Percentiles rank a stretch among this genome's conserved stretches.
Conservation (phyloP, 2,888 invertebrate species). For the Nomada ferruginata region DNA sequence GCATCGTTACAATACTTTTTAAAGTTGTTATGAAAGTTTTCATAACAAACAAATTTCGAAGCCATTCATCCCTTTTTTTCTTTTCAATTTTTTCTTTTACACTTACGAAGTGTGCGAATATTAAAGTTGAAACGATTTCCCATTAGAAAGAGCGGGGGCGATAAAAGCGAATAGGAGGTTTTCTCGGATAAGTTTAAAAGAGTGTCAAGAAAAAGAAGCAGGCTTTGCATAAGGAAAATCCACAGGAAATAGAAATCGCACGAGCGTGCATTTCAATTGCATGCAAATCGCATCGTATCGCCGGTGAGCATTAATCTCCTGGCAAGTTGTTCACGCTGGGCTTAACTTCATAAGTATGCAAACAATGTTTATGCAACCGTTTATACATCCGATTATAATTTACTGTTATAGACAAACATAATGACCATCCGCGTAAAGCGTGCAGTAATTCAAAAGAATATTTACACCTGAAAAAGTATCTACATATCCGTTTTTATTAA, state of each 20-base stretch:
- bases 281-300: slow-evolving; percentile 16
- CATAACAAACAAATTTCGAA: too few species aligned
- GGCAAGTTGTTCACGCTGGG: background rate
- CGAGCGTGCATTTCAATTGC: slow-evolving; percentile 2
- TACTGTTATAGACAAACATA: background rate
- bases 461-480: too few species aligned
- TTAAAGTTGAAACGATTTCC: too few species aligned
- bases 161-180: background rate
- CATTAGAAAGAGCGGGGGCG: too few species aligned
- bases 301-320: slow-evolving; percentile 3
- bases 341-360: background rate
- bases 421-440: background rate
- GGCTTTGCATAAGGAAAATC: background rate
- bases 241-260: background rate
- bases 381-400: background rate
- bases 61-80: too few species aligned
- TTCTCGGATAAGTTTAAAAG: background rate
- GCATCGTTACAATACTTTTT: too few species aligned
- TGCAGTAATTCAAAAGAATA: too few species aligned
- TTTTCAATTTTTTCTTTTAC: too few species aligned
- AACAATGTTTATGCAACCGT: slow-evolving; percentile 10
- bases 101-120: too few species aligned
- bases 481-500: too few species aligned
- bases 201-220: background rate
- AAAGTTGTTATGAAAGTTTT: too few species aligned